A percentile compares a stretch with the other conserved stretches of the same genome.
phyloP scores from a whole-genome alignment of 2,113 vertebrate genomes.

The Cyprinus carpio region DNA sequence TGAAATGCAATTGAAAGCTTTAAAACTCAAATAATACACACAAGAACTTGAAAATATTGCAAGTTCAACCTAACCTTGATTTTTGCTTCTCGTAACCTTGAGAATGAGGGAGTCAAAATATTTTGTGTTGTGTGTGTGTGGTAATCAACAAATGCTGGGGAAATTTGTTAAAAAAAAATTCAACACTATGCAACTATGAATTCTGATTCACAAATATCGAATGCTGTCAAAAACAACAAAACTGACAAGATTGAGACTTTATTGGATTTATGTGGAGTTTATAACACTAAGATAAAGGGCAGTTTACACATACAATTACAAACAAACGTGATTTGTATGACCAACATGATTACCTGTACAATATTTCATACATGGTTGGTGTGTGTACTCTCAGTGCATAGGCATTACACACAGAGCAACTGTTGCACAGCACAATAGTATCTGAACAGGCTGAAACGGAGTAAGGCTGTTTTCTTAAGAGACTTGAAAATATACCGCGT shows the following conservation, averaged over 20 bases:
- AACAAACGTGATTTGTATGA: slow-evolving; percentile 91
- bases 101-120: no score
- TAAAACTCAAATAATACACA: no score
- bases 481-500: slow-evolving; percentile 73
- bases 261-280: slow-evolving; percentile 95
- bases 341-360: slow-evolving; percentile 87
- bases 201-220: neutral
- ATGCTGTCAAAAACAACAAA: slow-evolving; percentile 55
- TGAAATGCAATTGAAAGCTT: no score
- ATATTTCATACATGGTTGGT: slow-evolving; percentile 76
- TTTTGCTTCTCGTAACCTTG: no score
- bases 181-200: neutral
- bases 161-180: neutral
- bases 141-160: no score
- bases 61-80: neutral
- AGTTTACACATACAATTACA: slow-evolving; percentile 94
- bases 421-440: slow-evolving; percentile 89
- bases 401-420: slow-evolving; percentile 90
- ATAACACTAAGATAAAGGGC: slow-evolving; percentile 95
- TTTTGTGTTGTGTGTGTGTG: no score
- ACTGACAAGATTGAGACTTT: slow-evolving; percentile 93
- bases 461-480: slow-evolving; percentile 84
- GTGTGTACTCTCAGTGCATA: slow-evolving; percentile 90
- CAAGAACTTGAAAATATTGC: neutral
- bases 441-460: slow-evolving; percentile 88